These are phyloP conservation scores for Caenorhabditis remanei DNA, from an alignment of 1,140 invertebrate genomes.

Conservation along the genomic window DNA sequence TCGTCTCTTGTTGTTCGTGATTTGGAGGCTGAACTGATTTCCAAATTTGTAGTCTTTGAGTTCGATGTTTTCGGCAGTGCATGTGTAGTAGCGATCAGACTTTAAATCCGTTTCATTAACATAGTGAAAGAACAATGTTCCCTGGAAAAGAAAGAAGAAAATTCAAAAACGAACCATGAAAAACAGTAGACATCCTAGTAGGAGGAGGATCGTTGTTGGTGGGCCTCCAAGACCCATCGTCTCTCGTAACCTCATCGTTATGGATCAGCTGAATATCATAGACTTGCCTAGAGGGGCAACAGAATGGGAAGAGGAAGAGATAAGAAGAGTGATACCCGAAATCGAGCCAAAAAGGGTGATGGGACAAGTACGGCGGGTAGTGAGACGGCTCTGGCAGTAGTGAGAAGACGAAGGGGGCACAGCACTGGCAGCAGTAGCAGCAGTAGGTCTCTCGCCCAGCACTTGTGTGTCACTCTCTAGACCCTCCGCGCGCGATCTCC, in stretches of 20 bases:
- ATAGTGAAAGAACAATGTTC: constrained; percentile 78
- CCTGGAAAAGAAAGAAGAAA: constrained; percentile 69
- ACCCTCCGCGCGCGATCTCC: constrained; percentile 13
- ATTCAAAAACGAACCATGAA: constrained; percentile 50
- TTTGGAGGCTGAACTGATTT: constrained; percentile 71
- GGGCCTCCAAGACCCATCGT: constrained; percentile 36
- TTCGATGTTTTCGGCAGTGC: constrained; percentile 76
- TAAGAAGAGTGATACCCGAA: constrained; percentile 8
- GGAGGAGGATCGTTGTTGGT: constrained; percentile 14
- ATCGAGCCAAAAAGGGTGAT: constrained; percentile 35
- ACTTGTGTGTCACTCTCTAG: neutral
- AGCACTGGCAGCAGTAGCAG: constrained; percentile 26
- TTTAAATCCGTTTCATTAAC: constrained; percentile 77
- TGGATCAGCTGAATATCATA: constrained; percentile 53
- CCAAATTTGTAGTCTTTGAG: constrained; percentile 78
- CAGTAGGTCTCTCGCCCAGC: constrained; percentile 38
- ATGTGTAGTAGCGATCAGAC: constrained; percentile 75
- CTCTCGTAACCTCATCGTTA: constrained; percentile 40
- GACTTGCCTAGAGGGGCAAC: neutral
- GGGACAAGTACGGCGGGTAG: constrained; percentile 44
- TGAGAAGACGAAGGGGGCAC: constrained; percentile 38
- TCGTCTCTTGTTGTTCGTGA: constrained; percentile 68
- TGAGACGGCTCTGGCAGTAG: constrained; percentile 42
- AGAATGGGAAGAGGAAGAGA: neutral
- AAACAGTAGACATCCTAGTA: constrained; percentile 44